Percentiles rank a stretch among this genome's conserved stretches.
phyloP scores from a whole-genome alignment of 2,797 vertebrate species.

The Carcharodon carcharias region DNA sequence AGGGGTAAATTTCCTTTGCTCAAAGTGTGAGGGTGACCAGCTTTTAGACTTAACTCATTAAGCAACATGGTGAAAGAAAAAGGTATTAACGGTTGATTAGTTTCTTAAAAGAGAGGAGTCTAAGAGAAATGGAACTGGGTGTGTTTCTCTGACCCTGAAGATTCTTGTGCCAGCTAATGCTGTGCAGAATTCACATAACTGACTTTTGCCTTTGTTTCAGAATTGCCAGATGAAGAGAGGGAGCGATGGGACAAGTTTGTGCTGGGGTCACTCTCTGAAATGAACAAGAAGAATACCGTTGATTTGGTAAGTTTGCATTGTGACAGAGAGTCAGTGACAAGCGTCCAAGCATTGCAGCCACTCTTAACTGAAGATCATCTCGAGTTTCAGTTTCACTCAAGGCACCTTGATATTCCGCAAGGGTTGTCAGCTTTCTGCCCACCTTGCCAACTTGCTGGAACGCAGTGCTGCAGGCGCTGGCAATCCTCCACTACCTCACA shows the following conservation, averaged over 20 bases:
- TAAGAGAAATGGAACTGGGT: background rate
- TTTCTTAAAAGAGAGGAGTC: background rate
- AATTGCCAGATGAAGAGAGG: constrained; percentile 85
- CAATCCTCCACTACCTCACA: background rate
- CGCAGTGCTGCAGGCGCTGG: background rate
- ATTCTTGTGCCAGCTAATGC: background rate
- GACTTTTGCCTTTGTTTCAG: constrained; percentile 51
- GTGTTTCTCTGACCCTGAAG: background rate
- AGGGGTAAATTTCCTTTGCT: background rate
- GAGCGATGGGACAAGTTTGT: constrained; percentile 96
- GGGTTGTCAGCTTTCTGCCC: background rate
- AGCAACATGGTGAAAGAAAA: background rate
- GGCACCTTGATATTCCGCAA: background rate
- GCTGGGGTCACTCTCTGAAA: constrained; percentile 83
- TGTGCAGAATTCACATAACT: background rate
- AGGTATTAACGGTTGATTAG: background rate
- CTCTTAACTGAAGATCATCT: background rate
- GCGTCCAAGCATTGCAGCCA: background rate
- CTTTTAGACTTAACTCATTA: background rate
- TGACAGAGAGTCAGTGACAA: background rate
- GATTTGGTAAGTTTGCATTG: constrained; percentile 73
- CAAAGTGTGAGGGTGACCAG: background rate
- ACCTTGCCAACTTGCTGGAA: background rate
- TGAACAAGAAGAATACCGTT: constrained; percentile 86
- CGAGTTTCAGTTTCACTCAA: background rate